phyloP scores from a whole-genome alignment of 2,797 vertebrate genomes.

The Clamator glandarius region DNA sequence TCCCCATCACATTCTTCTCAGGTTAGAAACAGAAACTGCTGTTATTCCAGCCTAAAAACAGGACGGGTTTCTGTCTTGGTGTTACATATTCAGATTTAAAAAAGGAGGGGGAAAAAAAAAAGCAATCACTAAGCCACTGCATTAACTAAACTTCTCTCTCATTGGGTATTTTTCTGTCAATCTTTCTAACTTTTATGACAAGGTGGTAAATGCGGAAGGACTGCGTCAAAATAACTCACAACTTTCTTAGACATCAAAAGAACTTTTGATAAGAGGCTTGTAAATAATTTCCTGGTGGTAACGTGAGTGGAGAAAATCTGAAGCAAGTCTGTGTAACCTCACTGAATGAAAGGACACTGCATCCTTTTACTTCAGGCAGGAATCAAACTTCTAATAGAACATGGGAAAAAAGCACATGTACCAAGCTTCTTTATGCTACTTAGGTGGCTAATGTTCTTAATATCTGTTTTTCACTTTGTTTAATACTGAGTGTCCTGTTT shows the following conservation, averaged over 20 bases:
- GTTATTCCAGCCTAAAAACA: conserved; percentile 78
- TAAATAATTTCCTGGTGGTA: background rate
- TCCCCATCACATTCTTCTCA: conserved; percentile 84
- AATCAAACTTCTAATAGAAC: background rate
- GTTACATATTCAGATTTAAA: conserved; percentile 79
- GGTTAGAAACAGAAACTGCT: conserved; percentile 88
- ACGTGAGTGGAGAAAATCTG: background rate
- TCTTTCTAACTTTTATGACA: conserved; percentile 34
- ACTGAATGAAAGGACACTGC: background rate
- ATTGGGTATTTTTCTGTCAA: conserved; percentile 30
- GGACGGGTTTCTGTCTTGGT: conserved; percentile 71
- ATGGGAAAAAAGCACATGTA: background rate
- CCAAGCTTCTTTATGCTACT: background rate
- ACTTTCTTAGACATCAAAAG: background rate
- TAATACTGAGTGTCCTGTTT: background rate
- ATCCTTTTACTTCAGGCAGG: background rate
- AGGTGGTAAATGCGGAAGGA: background rate
- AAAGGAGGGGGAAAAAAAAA: conserved; percentile 31
- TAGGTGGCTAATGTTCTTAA: background rate
- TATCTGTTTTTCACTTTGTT: background rate
- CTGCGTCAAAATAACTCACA: background rate
- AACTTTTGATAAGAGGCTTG: conserved; percentile 14
- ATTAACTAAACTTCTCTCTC: conserved; percentile 52
- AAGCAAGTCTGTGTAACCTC: background rate
- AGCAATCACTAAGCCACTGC: conserved; percentile 33